These are phyloP conservation scores for Conopomorpha cramerella DNA, from an alignment of 1,140 invertebrate species.

Conservation along the genomic window DNA sequence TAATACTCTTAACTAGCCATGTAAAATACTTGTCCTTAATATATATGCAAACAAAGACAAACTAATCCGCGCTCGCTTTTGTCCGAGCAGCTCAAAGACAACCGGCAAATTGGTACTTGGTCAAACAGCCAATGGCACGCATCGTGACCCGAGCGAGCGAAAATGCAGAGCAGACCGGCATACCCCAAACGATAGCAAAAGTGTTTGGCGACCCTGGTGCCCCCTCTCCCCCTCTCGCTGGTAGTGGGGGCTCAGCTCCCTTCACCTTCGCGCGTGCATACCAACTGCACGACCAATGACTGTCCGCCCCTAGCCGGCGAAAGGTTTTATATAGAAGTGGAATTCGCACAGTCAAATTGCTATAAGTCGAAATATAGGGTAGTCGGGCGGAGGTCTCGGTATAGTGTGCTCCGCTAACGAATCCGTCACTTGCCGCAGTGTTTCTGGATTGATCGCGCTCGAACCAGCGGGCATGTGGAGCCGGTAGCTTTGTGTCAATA, in stretches of 20 bases:
- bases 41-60: too few relatives aligned
- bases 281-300: slow-evolving; percentile 40
- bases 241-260: slow-evolving; percentile 45
- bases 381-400: slow-evolving; percentile 54
- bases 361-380: slow-evolving; percentile 63
- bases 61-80: too few relatives aligned
- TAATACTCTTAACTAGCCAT: too few relatives aligned
- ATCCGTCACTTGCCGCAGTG: slow-evolving; percentile 17
- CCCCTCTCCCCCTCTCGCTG: slow-evolving; percentile 16
- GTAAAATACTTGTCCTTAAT: too few relatives aligned
- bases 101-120: too few relatives aligned
- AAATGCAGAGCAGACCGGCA: too few relatives aligned
- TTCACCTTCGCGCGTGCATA: slow-evolving; percentile 39
- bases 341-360: slow-evolving; percentile 53
- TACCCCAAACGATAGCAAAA: slow-evolving; percentile 58
- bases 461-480: too few relatives aligned
- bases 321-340: slow-evolving; percentile 62
- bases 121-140: too few relatives aligned
- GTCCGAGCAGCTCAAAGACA: too few relatives aligned
- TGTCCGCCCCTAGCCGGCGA: slow-evolving; percentile 45
- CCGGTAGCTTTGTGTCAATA: too few relatives aligned
- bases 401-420: too few relatives aligned
- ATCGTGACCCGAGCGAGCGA: too few relatives aligned
- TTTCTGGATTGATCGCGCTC: slow-evolving; percentile 15
- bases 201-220: slow-evolving; percentile 49